Evolutionary conservation across 2,113 vertebrate genomes (phyloP).

Genomic region (Hyperopisus bebe): DNA sequence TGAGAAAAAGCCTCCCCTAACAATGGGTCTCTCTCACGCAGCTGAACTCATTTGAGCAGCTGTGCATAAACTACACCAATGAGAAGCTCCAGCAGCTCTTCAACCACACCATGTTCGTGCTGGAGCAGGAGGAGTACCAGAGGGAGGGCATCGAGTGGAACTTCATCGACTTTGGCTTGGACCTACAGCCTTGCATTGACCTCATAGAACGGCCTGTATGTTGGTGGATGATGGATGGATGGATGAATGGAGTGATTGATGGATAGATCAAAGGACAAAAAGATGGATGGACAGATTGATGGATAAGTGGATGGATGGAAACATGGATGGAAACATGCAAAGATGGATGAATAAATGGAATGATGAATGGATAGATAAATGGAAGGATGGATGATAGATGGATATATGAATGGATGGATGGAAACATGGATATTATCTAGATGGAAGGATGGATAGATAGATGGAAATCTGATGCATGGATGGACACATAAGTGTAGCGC

Average conservation of each 20-base stretch:
- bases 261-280: not conserved
- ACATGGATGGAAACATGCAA: not conserved
- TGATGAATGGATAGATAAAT: not conserved
- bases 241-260: not conserved
- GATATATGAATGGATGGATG: no score
- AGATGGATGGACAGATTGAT: not conserved
- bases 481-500: not conserved
- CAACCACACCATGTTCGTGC: slow-evolving; percentile 87
- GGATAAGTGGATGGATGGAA: not conserved
- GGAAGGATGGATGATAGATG: not conserved
- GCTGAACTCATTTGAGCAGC: slow-evolving; percentile 84
- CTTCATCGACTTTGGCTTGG: slow-evolving; percentile 82
- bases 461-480: not conserved
- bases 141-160: slow-evolving; percentile 83
- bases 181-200: slow-evolving; percentile 81
- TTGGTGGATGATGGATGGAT: not conserved
- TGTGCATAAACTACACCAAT: slow-evolving; percentile 86
- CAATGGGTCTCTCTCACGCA: slow-evolving; percentile 34
- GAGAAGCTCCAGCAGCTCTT: slow-evolving; percentile 87
- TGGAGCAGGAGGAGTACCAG: slow-evolving; percentile 86
- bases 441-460: no score
- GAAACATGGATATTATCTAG: no score
- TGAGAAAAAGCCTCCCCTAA: not conserved
- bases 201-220: slow-evolving; percentile 79
- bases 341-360: not conserved